Percentiles rank a stretch among this genome's conserved stretches.
Evolutionary conservation across 2,797 vertebrate genomes (phyloP).

Genomic region (Gambusia yucatana): DNA sequence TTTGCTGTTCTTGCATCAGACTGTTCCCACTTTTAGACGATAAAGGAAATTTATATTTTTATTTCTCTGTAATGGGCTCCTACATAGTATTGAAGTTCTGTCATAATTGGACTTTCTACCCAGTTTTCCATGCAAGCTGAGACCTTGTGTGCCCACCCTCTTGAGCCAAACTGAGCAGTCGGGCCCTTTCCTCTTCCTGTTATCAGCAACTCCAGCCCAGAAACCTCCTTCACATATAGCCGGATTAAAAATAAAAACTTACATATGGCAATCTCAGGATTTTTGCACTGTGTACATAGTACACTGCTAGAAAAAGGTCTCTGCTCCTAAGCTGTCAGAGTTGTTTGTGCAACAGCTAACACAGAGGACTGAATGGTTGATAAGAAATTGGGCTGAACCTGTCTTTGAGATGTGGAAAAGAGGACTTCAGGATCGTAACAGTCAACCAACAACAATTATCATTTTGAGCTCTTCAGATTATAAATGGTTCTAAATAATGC

Average conservation of each 20-base stretch:
- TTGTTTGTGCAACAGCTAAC: slow-evolving; percentile 44
- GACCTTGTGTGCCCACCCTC: slow-evolving; percentile 41
- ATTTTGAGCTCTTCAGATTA: slow-evolving; percentile 52
- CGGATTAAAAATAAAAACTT: slow-evolving; percentile 61
- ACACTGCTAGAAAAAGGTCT: slow-evolving; percentile 50
- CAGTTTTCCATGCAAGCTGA: slow-evolving; percentile 57
- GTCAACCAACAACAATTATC: slow-evolving; percentile 43
- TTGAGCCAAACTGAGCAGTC: slow-evolving; percentile 55
- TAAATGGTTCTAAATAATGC: slow-evolving; percentile 50
- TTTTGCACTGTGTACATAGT: slow-evolving; percentile 49
- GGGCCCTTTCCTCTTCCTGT: slow-evolving; percentile 48
- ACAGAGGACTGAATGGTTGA: slow-evolving; percentile 24
- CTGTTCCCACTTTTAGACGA: too few species aligned
- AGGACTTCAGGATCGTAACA: slow-evolving; percentile 47
- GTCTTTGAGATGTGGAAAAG: slow-evolving; percentile 67
- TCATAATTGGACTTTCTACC: slow-evolving; percentile 34
- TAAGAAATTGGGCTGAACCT: slow-evolving; percentile 37
- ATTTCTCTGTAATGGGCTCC: slow-evolving; percentile 6
- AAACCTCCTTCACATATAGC: slow-evolving; percentile 58
- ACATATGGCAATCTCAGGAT: slow-evolving; percentile 52
- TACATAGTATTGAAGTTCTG: slow-evolving; percentile 39
- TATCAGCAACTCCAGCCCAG: slow-evolving; percentile 52
- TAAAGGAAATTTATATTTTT: too few species aligned
- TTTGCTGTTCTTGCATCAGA: too few species aligned
- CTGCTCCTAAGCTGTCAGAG: slow-evolving; percentile 47